A percentile compares a stretch with the other conserved stretches of the same genome.
These are phyloP conservation scores for Rugalucina vietnamica DNA, from an alignment of 2,888 invertebrate genomes.

Conservation along the genomic window DNA sequence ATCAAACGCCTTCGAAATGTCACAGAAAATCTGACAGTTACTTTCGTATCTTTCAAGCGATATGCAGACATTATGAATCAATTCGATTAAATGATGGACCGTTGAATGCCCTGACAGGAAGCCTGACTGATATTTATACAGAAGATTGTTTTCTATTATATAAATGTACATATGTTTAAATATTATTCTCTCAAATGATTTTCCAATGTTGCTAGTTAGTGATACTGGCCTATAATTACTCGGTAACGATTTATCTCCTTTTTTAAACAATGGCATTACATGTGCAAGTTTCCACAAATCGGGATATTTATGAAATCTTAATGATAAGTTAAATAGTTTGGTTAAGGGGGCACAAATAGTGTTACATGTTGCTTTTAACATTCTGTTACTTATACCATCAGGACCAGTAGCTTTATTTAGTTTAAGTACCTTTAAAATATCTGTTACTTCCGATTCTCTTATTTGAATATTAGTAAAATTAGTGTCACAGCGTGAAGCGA, in stretches of 20 bases:
- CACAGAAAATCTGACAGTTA: neutral
- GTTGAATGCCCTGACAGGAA: conserved; percentile 12
- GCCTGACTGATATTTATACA: conserved; percentile 23
- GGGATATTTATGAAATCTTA: too few species aligned
- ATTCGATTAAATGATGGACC: neutral
- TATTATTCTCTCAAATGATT: neutral
- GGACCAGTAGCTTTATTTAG: conserved; percentile 11
- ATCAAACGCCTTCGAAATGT: conserved; percentile 2
- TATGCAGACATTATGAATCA: neutral
- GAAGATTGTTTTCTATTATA: neutral
- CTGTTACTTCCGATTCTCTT: neutral
- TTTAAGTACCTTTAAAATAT: conserved; percentile 1
- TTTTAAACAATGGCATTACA: neutral
- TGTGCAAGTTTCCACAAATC: neutral
- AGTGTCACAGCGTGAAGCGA: too few species aligned
- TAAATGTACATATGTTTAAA: conserved; percentile 13
- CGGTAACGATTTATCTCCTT: neutral
- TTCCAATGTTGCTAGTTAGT: neutral
- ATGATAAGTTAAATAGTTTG: neutral
- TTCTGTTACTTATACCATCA: conserved; percentile 18
- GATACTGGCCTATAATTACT: conserved; percentile 1
- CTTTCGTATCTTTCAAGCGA: neutral
- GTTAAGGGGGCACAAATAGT: neutral
- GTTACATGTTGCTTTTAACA: neutral
- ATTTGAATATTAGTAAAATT: too few species aligned